Evolutionary conservation across 1,140 invertebrate genomes (phyloP), one percentile per base, ranked within the genome.

Genomic region (Lordiphosa clarofinis): DNA sequence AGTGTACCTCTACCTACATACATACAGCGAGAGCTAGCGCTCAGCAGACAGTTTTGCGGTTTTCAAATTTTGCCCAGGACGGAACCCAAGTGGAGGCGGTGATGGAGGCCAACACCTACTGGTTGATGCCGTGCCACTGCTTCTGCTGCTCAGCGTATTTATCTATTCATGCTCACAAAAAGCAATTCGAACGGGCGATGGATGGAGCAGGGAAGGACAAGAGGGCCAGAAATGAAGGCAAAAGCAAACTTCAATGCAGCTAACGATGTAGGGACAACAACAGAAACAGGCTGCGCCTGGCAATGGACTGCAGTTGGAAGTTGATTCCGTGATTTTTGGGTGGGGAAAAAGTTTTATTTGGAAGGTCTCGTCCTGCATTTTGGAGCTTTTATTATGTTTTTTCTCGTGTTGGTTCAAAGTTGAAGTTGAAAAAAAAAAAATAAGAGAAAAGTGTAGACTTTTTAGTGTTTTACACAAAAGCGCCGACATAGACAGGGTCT

Each of bases 391-490:
- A 82, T 84, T 82, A 84, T 82, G 73, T 61, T 76, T 73, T 69
- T 69, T 54, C 43, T 59, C 56, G 64, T 73, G 73, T 64, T 76
- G 60, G 73, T 73, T 69, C 73, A 76, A 76, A 82, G 61, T 82
- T 69, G 76, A 73, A 73, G 72, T 81, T 82, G 68, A 57, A 59
- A 40, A 12, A 44, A 53, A 36, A 46, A 43, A 60, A 65, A 33
- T 13, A 50, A 56, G 36, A 50, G 61, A 60, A 73, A 76, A 78
- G 44, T 78, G 73, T 35, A 67, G 68, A 78, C 59, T 84, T 82
- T 82, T 82, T 73, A 84, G 68, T 82, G 78, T 82, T 82, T 84
- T 76, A 82, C 76, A 82, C 78, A 82, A 82, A 82, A 82, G 78
- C 68, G 73, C 66, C 60, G 55, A 79, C 71, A 82, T 67, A 73